Evolutionary conservation across 2,797 vertebrate species (phyloP).

Genomic region (Orientallactaga sibirica): DNA sequence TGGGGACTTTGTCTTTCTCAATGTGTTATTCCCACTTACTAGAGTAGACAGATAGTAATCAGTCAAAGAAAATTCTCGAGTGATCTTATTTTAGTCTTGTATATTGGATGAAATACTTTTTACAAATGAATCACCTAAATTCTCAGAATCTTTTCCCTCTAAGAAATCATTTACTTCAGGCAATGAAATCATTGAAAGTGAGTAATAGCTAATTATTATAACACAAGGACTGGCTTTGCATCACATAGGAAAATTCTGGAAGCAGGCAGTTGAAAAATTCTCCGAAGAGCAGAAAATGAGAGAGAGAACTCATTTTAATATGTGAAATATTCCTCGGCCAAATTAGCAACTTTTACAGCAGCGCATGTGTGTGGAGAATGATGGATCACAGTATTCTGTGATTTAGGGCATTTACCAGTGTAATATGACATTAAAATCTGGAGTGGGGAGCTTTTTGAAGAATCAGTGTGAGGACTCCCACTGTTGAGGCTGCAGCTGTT

Average conservation of each 20-base stretch:
- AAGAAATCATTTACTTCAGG: constrained; percentile 26
- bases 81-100: not conserved
- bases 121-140: constrained; percentile 27
- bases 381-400: constrained; percentile 58
- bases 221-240: not conserved
- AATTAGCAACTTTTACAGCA: constrained; percentile 73
- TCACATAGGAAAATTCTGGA: not conserved
- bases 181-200: constrained; percentile 13
- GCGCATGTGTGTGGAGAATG: constrained; percentile 61
- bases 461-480: constrained; percentile 70
- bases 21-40: not conserved
- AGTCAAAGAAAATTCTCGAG: not conserved
- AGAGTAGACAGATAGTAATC: not conserved
- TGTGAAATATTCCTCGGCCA: constrained; percentile 7
- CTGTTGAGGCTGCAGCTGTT: constrained; percentile 77
- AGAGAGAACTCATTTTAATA: constrained; percentile 29
- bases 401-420: constrained; percentile 70
- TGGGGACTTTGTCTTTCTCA: not conserved
- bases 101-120: constrained; percentile 5
- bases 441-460: constrained; percentile 74
- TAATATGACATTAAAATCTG: constrained; percentile 68
- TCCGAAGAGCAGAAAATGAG: not conserved
- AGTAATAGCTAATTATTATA: not conserved
- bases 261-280: not conserved
- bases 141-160: not conserved